phyloP scores from a whole-genome alignment of 2,888 invertebrate species.

The Gandaritis pyraliata region DNA sequence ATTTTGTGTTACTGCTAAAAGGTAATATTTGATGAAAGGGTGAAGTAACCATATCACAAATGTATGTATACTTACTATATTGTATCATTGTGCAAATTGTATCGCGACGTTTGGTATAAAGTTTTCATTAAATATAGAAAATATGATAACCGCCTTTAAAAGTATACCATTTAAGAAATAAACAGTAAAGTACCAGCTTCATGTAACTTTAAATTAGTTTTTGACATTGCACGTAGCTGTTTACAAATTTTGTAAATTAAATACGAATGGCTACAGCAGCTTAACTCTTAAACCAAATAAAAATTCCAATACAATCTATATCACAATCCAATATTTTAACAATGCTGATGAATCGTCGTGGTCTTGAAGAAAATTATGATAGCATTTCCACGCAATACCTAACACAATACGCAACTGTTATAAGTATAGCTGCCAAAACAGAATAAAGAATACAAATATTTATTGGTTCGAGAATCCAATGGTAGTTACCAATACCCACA shows the following conservation, averaged over 20 bases:
- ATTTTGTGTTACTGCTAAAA: conserved; percentile 10
- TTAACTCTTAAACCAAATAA: too few species aligned
- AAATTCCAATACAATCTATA: too few species aligned
- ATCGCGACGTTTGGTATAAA: conserved; percentile 58
- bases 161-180: conserved; percentile 41
- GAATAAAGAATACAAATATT: too few species aligned
- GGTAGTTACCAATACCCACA: too few species aligned
- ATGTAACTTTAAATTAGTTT: conserved; percentile 19
- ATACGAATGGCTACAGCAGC: too few species aligned
- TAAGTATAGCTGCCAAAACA: too few species aligned
- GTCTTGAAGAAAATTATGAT: too few species aligned
- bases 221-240: conserved; percentile 5
- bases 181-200: conserved; percentile 29
- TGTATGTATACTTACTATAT: conserved; percentile 70
- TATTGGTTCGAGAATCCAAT: too few species aligned
- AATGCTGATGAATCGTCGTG: too few species aligned
- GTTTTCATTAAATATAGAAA: conserved; percentile 36
- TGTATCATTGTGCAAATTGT: conserved; percentile 59
- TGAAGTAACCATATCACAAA: conserved; percentile 79
- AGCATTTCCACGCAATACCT: too few species aligned
- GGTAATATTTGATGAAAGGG: conserved; percentile 49
- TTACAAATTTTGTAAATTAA: conserved; percentile 8
- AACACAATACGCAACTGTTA: too few species aligned
- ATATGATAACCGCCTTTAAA: conserved; percentile 42
- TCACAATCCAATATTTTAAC: too few species aligned